Conservation (phyloP, 2,797 vertebrate genomes). For the Heliangelus exortis region DNA sequence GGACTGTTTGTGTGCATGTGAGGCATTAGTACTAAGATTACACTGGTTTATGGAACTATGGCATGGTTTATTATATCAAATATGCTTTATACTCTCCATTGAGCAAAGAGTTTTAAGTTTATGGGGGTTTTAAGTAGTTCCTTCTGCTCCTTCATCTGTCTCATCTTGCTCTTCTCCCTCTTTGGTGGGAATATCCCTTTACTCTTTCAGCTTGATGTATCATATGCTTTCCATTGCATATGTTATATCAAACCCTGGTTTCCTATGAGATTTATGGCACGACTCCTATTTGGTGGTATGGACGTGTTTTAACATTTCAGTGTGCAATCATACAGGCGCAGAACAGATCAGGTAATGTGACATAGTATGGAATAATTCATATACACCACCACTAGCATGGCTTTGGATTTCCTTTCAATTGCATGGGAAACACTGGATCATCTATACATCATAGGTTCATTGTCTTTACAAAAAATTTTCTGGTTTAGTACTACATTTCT, state of each 20-base stretch:
- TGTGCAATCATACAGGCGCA: background rate
- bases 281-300: background rate
- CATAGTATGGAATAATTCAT: background rate
- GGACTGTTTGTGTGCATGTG: background rate
- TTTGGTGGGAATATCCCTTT: background rate
- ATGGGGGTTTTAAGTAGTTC: background rate
- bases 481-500: background rate
- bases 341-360: background rate
- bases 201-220: background rate
- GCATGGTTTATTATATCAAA: background rate
- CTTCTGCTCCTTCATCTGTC: constrained; percentile 39
- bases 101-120: background rate
- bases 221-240: background rate
- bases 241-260: background rate
- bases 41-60: background rate
- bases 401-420: background rate
- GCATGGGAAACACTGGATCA: background rate
- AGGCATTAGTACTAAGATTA: background rate
- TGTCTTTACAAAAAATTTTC: background rate
- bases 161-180: background rate
- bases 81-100: background rate
- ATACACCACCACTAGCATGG: background rate
- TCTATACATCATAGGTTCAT: background rate
- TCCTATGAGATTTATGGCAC: background rate
- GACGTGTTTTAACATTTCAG: background rate